phyloP scores from a whole-genome alignment of 2,797 vertebrate species.

The Acanthurus leucopareius region DNA sequence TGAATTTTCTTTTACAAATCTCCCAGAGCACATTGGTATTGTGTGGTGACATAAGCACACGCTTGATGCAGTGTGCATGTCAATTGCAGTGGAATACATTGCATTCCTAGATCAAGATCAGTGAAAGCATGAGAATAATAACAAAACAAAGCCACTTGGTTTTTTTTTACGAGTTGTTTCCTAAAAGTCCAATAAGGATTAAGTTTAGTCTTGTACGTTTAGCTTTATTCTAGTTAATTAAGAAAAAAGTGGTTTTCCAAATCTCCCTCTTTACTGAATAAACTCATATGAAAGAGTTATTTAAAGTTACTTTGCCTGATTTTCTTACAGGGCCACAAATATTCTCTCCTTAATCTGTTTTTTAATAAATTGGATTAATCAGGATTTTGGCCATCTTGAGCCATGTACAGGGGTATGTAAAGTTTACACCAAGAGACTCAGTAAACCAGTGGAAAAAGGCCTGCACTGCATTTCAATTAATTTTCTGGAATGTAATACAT shows the following conservation, averaged over 20 bases:
- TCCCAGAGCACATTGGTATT: conserved; percentile 62
- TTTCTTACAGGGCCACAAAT: background rate
- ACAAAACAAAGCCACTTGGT: background rate
- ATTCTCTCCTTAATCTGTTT: too few relatives aligned
- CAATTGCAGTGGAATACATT: conserved; percentile 18
- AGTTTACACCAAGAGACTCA: conserved; percentile 1
- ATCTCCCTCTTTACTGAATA: background rate
- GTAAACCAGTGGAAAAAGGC: background rate
- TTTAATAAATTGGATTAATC: background rate
- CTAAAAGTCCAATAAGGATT: background rate
- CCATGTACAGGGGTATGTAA: background rate
- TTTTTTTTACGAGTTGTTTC: conserved; percentile 1
- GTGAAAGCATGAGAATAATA: background rate
- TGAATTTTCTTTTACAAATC: conserved; percentile 70
- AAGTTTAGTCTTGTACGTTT: background rate
- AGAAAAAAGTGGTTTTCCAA: background rate
- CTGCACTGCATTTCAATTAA: background rate
- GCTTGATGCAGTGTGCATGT: conserved; percentile 6
- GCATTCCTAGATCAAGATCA: conserved; percentile 15
- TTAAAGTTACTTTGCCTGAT: background rate
- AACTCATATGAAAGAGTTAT: background rate
- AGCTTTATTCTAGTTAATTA: background rate
- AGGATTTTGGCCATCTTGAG: background rate
- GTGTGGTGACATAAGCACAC: conserved; percentile 50
- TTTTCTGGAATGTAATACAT: background rate